A percentile compares a stretch with the other conserved stretches of the same genome.
phyloP scores from a whole-genome alignment of 2,888 invertebrate genomes.

The Hirtodrosophila duncani region DNA sequence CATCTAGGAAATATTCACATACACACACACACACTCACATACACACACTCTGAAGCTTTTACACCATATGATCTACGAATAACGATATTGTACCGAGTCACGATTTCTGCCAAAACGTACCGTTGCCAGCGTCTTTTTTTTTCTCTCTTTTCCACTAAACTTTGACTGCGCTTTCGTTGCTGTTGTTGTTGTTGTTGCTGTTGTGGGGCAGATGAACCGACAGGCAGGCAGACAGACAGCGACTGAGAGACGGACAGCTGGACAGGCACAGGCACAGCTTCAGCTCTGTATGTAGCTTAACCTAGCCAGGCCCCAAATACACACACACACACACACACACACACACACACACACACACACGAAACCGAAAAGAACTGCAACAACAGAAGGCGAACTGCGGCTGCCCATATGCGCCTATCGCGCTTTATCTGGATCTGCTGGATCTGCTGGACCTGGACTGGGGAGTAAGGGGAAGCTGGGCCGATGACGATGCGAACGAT shows the following conservation, averaged over 20 bases:
- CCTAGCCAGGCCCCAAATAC: background rate
- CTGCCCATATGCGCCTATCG: slow-evolving; percentile 71
- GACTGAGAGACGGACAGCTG: slow-evolving; percentile 23
- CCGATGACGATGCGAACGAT: slow-evolving; percentile 44
- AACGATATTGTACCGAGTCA: slow-evolving; percentile 77
- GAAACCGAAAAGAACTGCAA: slow-evolving; percentile 29
- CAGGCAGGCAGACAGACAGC: slow-evolving; percentile 7
- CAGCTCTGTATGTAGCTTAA: slow-evolving; percentile 22
- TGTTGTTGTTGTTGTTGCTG: slow-evolving; percentile 19
- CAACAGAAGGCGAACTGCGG: slow-evolving; percentile 26
- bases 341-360: slow-evolving; percentile 20
- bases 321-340: too few species aligned
- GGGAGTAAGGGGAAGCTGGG: slow-evolving; percentile 33
- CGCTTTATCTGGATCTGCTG: slow-evolving; percentile 50
- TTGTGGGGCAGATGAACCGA: slow-evolving; percentile 21
- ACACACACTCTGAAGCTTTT: slow-evolving; percentile 51
- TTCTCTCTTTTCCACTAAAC: slow-evolving; percentile 12
- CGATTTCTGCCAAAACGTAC: slow-evolving; percentile 75
- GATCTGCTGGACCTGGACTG: slow-evolving; percentile 38
- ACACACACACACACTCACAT: slow-evolving; percentile 28
- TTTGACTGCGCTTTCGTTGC: slow-evolving; percentile 24
- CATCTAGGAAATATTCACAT: slow-evolving; percentile 51
- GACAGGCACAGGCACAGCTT: slow-evolving; percentile 19
- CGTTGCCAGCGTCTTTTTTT: slow-evolving; percentile 59
- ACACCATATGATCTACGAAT: slow-evolving; percentile 74